phyloP scores from a whole-genome alignment of 2,797 vertebrate species.

The Coccyzus lansbergi region DNA sequence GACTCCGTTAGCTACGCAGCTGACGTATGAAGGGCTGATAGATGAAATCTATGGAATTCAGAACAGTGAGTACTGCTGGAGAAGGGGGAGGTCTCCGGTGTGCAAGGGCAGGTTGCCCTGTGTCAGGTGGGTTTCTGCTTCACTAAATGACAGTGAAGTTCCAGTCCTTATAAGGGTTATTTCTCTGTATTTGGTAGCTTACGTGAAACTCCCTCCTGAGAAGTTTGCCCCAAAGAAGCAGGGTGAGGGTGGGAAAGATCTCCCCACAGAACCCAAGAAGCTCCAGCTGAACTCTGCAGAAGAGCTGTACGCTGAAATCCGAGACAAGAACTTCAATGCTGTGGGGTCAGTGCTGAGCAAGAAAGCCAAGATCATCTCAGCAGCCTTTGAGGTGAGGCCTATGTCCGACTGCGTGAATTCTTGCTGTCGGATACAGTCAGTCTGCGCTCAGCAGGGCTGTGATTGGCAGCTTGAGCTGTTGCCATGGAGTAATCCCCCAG shows the following conservation, averaged over 20 bases:
- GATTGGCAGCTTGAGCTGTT: neutral
- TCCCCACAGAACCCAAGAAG: conserved; percentile 95
- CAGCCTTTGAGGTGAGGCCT: conserved; percentile 92
- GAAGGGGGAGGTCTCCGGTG: rapidly evolving
- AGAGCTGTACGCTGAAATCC: conserved; percentile 95
- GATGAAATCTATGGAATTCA: conserved; percentile 96
- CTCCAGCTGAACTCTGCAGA: conserved; percentile 96
- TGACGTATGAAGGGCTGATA: conserved; percentile 97
- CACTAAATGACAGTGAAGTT: neutral
- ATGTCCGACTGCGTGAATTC: rapidly evolving
- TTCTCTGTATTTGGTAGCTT: conserved; percentile 77
- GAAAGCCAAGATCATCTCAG: conserved; percentile 97
- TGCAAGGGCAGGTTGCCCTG: neutral
- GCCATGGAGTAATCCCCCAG: neutral
- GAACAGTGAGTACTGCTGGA: conserved; percentile 83
- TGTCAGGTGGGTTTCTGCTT: neutral
- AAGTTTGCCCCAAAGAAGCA: conserved; percentile 96
- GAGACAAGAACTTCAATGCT: conserved; percentile 98
- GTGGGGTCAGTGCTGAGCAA: conserved; percentile 97
- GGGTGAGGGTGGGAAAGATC: conserved; percentile 90
- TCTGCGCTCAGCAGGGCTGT: neutral
- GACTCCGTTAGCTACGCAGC: conserved; percentile 92
- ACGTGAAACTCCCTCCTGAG: conserved; percentile 96
- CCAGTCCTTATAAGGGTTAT: neutral
- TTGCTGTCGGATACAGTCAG: neutral